Evolutionary conservation across 2,888 invertebrate species (phyloP), one percentile per base, ranked within the genome.

Genomic region (Chalcis sispes): DNA sequence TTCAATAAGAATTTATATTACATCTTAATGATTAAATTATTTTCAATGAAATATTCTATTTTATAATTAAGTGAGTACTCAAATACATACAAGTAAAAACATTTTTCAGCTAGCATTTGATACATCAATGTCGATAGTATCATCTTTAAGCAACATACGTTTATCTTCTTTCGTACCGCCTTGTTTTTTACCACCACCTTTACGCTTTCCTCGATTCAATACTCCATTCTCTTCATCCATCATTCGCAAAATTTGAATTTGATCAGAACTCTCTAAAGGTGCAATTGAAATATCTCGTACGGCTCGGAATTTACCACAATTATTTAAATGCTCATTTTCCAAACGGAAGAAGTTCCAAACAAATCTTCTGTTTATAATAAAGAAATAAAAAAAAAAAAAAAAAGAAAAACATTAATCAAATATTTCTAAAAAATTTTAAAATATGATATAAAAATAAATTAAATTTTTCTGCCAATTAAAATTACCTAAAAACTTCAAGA

Each of bases 271-370:
- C 89, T 97, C 95, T 61, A 98, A 92, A 1, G 98, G 98, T 54
- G 97, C 97, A 62, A 98, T 96, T 0, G 96, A 97, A 79, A 99
- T 99, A 89, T 99, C 99, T 4, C 99, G 91, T 0, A 99, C 99
- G 8, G 99, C 99, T 84, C 99, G 92, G 91, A 99, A 99, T 90
- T 96, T 95, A 89, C 99, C 99, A 90, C 99, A 99, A 90, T 99
- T 99, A 90, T 99, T 99, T 50, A 99, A 90, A 89, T 99, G 99
- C 88, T 99, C 99, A 91, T 99, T 99, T 90, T 99, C 99, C 84
- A 99, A 89, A 0, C 99, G 98, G 91, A 99, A 98, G 90, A 97
- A 99, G 90, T 99, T 99, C 99, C 99, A 99, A 59, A 99, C 93
- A 90, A 99, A 99, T 71, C 99, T 93, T 85, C 96, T 95, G 87